These are phyloP conservation scores for Aurelia aurita DNA, from an alignment of 30 jellyfish, hydroid and myxozoan genomes.

Conservation along the genomic window DNA sequence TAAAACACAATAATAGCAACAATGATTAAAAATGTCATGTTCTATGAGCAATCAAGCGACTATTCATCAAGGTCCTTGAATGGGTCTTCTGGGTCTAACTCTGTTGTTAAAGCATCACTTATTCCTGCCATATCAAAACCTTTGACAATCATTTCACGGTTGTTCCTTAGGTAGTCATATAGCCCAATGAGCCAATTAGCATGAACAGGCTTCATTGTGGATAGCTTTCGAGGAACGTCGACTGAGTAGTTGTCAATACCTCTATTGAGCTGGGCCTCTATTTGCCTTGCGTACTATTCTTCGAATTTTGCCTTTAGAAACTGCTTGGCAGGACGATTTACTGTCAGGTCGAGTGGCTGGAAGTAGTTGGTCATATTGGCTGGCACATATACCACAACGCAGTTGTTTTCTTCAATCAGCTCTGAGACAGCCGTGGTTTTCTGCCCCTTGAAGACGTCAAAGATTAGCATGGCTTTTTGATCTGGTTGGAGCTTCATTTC, in stretches of 20 bases:
- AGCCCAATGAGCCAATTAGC: constrained; percentile 69
- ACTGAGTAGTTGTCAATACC: constrained; percentile 53
- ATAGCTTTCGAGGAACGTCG: constrained; percentile 52
- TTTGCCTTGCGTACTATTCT: constrained; percentile 42
- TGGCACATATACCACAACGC: constrained; percentile 50
- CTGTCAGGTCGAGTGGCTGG: constrained; percentile 61
- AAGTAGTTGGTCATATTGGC: constrained; percentile 54
- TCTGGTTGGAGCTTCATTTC: constrained; percentile 27
- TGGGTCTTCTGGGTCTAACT: constrained; percentile 41
- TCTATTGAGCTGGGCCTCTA: constrained; percentile 28
- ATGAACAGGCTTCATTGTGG: constrained; percentile 63
- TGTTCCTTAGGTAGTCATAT: constrained; percentile 54
- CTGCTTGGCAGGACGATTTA: constrained; percentile 55
- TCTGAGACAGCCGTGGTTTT: constrained; percentile 24
- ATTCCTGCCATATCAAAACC: constrained; percentile 58
- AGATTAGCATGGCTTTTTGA: constrained; percentile 57
- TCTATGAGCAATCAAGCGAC: constrained; percentile 5
- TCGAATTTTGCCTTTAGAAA: constrained; percentile 41
- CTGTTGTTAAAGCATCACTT: constrained; percentile 28
- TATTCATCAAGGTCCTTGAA: constrained; percentile 41
- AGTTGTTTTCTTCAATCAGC: constrained; percentile 41
- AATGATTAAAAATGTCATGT: no score
- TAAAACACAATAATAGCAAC: neutral
- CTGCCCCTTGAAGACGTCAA: constrained; percentile 62
- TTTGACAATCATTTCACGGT: constrained; percentile 17